These are phyloP conservation scores for Cyphotilapia sp. DNA, from an alignment of 2,113 vertebrate species.

Conservation along the genomic window DNA sequence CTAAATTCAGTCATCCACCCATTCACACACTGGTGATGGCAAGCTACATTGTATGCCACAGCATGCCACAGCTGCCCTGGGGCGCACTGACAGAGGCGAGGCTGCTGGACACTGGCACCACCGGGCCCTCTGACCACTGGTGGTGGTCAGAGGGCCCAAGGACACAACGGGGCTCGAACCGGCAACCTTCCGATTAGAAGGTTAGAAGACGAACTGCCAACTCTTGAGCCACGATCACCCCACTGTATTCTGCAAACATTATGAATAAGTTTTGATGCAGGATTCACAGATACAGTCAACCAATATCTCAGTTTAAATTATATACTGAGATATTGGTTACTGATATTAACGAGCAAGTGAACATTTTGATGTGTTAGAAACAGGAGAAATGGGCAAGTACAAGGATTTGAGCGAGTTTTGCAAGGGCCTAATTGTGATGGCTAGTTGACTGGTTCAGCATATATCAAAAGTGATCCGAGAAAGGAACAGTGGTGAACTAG, in stretches of 20 bases:
- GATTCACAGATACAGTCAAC: not conserved
- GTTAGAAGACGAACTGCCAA: not conserved
- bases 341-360: not conserved
- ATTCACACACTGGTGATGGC: not conserved
- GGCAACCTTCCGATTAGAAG: not conserved
- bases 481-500: not conserved
- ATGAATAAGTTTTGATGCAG: not conserved
- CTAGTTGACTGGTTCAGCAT: not conserved
- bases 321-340: not conserved
- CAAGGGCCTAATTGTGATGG: not conserved
- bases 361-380: not conserved
- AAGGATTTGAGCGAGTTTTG: not conserved
- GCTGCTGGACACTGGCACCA: not conserved
- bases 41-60: not conserved
- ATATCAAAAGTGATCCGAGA: not conserved
- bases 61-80: not conserved
- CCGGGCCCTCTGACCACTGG: not conserved
- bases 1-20: not conserved
- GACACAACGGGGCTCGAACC: not conserved
- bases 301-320: not conserved
- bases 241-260: not conserved
- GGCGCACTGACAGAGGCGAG: not conserved
- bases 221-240: not conserved
- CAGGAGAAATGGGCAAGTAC: not conserved
- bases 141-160: not conserved